Base-by-base conservation (phyloP, 2,797 vertebrate species). In the Telmatherina bonti region DNA sequence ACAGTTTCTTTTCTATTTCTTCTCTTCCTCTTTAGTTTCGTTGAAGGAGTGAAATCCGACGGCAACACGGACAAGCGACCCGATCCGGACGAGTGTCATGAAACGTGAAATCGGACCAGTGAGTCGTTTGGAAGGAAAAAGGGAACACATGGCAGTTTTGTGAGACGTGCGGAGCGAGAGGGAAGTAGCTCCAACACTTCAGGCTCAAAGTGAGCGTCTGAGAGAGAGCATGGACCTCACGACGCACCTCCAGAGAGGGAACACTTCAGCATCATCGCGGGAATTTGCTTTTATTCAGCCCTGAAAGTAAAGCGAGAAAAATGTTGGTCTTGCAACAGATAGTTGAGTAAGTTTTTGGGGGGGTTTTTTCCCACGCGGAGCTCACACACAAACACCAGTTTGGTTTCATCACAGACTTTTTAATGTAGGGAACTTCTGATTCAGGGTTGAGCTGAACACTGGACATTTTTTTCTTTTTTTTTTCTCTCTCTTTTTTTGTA, bases 191-290 rank as follows among this genome's bases (percentile, higher is more conserved):
- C 63, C 57, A 22, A 33, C 61, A 38, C 45, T 61, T 43, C 24
- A 53, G 65, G 51, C 59, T 20, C 69, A 16, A 41, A 63, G 59
- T 33, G 58, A 68, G 80, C 67, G 72, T 38, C 31, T 64, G 66
- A 70, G 76, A 89, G 66, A 69, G 76, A 88, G 72, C 85, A 90
- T 90, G 91, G 91, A 92, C 77, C 57, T 56, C 77, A 78, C 66
- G 67, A 74, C 79, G 56, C 80, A 71, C 77, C 55, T 54, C 49
- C 74, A 79, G 30, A 35, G 26, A 29, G 63, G 66, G 54, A 47
- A 52, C 72, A 12, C 36, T 62, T 62, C 76, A n/a, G 51, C 59
- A 82, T 72, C 78, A 2, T 36, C 41, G 45, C 38, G 11, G 87
- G 87, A 85, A 82, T 84, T 83, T 57, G 67, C 59, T 41, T 31